Evolutionary conservation across 2,797 vertebrate genomes (phyloP).

Genomic region (Acestrorhynchus altus): DNA sequence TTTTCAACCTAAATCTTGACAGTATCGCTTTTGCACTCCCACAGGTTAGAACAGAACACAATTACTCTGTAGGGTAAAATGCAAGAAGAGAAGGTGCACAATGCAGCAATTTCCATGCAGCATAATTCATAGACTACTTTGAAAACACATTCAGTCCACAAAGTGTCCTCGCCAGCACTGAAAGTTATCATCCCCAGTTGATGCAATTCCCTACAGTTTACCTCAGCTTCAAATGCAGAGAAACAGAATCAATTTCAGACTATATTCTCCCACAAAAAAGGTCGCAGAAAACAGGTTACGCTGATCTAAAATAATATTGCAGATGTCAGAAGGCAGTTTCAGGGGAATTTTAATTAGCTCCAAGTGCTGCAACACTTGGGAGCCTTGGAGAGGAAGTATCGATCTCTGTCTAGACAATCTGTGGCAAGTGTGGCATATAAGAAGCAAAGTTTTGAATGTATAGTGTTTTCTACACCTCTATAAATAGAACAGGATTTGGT

Average conservation of each 20-base stretch:
- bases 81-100: neutral
- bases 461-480: slow-evolving; percentile 17
- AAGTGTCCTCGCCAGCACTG: slow-evolving; percentile 25
- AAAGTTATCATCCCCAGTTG: slow-evolving; percentile 29
- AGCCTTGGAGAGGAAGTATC: slow-evolving; percentile 46
- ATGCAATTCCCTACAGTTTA: slow-evolving; percentile 33
- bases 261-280: slow-evolving; percentile 49
- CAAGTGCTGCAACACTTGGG: slow-evolving; percentile 47
- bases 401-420: slow-evolving; percentile 60
- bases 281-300: slow-evolving; percentile 52
- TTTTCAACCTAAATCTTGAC: slow-evolving; percentile 2
- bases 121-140: slow-evolving; percentile 7
- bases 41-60: neutral
- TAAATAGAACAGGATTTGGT: slow-evolving; percentile 1
- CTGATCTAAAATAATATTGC: slow-evolving; percentile 63
- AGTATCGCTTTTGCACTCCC: neutral
- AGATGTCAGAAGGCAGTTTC: slow-evolving; percentile 59
- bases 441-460: slow-evolving; percentile 40
- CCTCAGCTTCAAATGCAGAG: slow-evolving; percentile 50
- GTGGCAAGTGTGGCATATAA: slow-evolving; percentile 39
- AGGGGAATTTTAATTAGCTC: slow-evolving; percentile 64
- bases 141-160: slow-evolving; percentile 23
- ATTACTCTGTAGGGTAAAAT: neutral
- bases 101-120: neutral
- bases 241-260: slow-evolving; percentile 57